A percentile compares a stretch with the other conserved stretches of the same genome.
phyloP scores from a whole-genome alignment of 1,140 invertebrate genomes.

The Nephotettix cincticeps region DNA sequence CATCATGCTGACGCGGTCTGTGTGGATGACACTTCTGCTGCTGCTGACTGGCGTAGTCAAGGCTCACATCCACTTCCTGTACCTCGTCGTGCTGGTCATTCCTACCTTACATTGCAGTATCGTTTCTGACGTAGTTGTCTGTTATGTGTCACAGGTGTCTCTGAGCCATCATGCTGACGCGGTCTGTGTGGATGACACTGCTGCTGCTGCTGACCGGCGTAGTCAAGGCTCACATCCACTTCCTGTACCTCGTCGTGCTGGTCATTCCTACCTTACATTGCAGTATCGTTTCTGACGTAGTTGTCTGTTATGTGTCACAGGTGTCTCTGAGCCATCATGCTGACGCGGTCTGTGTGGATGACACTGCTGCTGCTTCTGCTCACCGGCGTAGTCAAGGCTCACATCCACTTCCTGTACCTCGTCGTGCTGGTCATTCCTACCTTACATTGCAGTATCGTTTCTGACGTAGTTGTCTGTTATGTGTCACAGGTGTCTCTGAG shows the following conservation, averaged over 20 bases:
- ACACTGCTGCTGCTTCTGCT: constrained; percentile 36
- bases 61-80: constrained; percentile 36
- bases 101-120: too few species aligned
- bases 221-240: constrained; percentile 34
- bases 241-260: constrained; percentile 44
- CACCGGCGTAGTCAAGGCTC: constrained; percentile 32
- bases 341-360: constrained; percentile 16
- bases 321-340: too few species aligned
- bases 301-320: too few species aligned
- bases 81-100: constrained; percentile 46
- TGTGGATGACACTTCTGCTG: constrained; percentile 31
- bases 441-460: too few species aligned
- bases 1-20: constrained; percentile 7
- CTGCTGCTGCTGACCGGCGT: constrained; percentile 32
- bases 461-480: too few species aligned
- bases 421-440: constrained; percentile 46
- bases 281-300: too few species aligned
- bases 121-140: too few species aligned
- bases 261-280: too few species aligned
- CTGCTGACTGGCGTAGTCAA: constrained; percentile 33
- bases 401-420: constrained; percentile 39
- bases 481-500: too few species aligned
- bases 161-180: too few species aligned
- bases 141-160: too few species aligned
- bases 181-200: constrained; percentile 27